Conservation (phyloP, 2,797 vertebrate genomes). For the Alca torda region DNA sequence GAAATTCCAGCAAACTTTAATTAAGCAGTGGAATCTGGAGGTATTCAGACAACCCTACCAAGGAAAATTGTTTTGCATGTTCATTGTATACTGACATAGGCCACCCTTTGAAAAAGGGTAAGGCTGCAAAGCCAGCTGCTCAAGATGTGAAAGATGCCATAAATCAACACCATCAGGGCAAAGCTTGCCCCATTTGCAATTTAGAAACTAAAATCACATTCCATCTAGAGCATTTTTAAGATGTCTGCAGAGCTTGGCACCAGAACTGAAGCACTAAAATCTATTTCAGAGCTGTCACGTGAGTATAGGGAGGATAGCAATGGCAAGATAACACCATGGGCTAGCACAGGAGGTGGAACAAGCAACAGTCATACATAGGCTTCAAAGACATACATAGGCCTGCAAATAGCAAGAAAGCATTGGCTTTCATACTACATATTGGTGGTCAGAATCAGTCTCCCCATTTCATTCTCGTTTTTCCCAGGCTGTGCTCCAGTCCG, state of each 20-base stretch:
- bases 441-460: neutral
- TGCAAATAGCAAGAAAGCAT: neutral
- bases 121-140: neutral
- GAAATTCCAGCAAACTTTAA: neutral
- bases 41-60: neutral
- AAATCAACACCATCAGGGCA: neutral
- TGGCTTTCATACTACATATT: neutral
- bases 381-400: neutral
- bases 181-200: neutral
- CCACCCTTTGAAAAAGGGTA: neutral
- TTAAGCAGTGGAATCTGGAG: neutral
- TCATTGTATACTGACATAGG: neutral
- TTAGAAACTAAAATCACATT: neutral
- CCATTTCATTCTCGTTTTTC: neutral
- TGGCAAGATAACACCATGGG: neutral
- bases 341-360: neutral
- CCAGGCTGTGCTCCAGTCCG: neutral
- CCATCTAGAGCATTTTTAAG: neutral
- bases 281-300: neutral
- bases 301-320: neutral
- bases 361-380: neutral
- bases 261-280: neutral
- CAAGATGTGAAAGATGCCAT: neutral
- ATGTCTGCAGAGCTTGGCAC: neutral
- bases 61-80: neutral